Base-by-base conservation (phyloP, 2,113 vertebrate genomes). In the Ahaetulla prasina region DNA sequence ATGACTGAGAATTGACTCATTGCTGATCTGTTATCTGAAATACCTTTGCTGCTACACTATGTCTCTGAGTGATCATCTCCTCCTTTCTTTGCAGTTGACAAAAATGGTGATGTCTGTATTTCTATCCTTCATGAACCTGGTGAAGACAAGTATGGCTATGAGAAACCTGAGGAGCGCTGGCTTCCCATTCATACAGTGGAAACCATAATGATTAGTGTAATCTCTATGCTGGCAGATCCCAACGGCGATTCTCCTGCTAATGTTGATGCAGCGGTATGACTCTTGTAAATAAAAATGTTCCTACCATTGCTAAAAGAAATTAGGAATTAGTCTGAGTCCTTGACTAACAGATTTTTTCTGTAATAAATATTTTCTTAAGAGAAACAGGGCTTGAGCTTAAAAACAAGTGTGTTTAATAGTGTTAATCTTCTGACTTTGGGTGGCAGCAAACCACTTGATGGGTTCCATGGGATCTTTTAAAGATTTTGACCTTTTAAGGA, bases 121-220 rank as follows among this genome's bases (percentile, higher is more conserved):
- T 99, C 99, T 96, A 99, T 99, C 97, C 98, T 99, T 97, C 99
- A 99, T 89, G 99, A 99, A 95, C 99, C 99, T 57, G 99, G 99
- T 14, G 99, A 99, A 96, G 99, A 99, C 96, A 99, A 99, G 96
- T 99, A 99, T 18, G 99, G 99, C 95, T 99, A 99, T 95, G 99
- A 99, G 95, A 99, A 99, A 96, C 99, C 99, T 88, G 99, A 99
- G 95, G 99, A 99, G 94, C 99, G 99, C 92, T 99, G 99, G 99
- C 98, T 99, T 84, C 99, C 99, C 54, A 99, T 99, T 95, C 99
- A 99, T 97, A 99, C 99, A 8, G 99, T 99, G 97, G 99, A 99
- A 97, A 99, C 99, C 88, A 99, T 99, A 87, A 99, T 99, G 99
- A 99, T 99, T 97, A 99, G 99, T 95, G 99, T 99, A 96, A 99